These are phyloP conservation scores for Nyctalus aviator DNA, from an alignment of 2,797 vertebrate species.

Conservation along the genomic window DNA sequence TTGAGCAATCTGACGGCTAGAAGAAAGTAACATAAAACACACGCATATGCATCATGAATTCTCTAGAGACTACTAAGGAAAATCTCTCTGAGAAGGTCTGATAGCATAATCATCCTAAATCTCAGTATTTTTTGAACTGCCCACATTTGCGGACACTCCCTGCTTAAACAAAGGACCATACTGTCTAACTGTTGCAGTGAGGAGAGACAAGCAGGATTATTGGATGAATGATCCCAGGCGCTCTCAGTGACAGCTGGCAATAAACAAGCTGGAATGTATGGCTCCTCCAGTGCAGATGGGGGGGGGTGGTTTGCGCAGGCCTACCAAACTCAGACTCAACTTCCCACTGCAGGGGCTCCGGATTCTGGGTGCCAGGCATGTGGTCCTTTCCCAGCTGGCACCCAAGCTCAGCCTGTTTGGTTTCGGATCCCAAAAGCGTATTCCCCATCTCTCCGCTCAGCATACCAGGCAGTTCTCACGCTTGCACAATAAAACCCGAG, in stretches of 20 bases:
- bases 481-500: slow-evolving; percentile 50
- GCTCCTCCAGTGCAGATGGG: not conserved
- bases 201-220: not conserved
- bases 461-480: not conserved
- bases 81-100: not conserved
- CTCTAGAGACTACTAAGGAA: slow-evolving; percentile 13
- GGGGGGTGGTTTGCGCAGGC: not conserved
- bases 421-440: not conserved
- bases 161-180: slow-evolving; percentile 53
- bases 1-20: not conserved
- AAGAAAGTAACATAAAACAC: not conserved
- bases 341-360: not conserved
- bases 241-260: slow-evolving; percentile 32
- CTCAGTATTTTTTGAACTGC: slow-evolving; percentile 4
- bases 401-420: not conserved
- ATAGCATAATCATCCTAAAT: not conserved
- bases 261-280: not conserved
- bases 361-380: not conserved
- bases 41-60: not conserved
- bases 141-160: not conserved
- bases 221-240: not conserved
- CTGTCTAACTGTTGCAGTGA: not conserved
- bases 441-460: not conserved
- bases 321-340: not conserved
- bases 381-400: not conserved